A percentile compares a stretch with the other conserved stretches of the same genome.
phyloP scores from a whole-genome alignment of 2,113 vertebrate species.

The Passer montanus region DNA sequence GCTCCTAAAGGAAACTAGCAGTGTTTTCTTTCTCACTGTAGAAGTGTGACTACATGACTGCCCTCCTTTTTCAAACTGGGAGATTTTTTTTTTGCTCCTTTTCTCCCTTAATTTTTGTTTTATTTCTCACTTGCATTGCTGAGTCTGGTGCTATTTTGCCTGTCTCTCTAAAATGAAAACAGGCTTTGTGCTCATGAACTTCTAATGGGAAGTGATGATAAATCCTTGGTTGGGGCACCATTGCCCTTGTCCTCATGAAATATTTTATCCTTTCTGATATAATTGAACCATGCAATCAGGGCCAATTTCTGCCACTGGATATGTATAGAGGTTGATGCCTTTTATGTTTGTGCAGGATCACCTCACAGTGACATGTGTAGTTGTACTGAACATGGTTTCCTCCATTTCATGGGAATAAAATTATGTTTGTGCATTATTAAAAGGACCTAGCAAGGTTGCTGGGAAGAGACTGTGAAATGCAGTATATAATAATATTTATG shows the following conservation, averaged over 20 bases:
- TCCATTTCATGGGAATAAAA: not conserved
- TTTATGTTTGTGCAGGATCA: not conserved
- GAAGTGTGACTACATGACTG: not conserved
- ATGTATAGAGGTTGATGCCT: not conserved
- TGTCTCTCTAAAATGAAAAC: not conserved
- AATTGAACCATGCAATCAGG: not conserved
- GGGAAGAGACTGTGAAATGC: not conserved
- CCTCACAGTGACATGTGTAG: not conserved
- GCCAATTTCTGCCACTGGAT: not conserved
- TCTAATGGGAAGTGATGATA: not conserved
- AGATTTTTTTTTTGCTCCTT: not conserved
- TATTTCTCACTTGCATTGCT: not conserved
- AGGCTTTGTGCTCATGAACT: not conserved
- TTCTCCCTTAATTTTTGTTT: not conserved
- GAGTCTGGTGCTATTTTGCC: not conserved
- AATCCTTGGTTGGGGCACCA: not conserved
- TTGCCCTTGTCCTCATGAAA: conserved; percentile 27
- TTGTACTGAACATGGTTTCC: not conserved
- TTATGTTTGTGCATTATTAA: not conserved
- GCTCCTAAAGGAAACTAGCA: not conserved
- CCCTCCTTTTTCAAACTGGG: not conserved
- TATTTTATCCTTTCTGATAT: not conserved
- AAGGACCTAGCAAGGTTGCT: conserved; percentile 1
- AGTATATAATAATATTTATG: not conserved
- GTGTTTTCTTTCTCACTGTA: not conserved